Evolutionary conservation across 2,797 vertebrate species (phyloP).

Genomic region (Orestias chungarensis): DNA sequence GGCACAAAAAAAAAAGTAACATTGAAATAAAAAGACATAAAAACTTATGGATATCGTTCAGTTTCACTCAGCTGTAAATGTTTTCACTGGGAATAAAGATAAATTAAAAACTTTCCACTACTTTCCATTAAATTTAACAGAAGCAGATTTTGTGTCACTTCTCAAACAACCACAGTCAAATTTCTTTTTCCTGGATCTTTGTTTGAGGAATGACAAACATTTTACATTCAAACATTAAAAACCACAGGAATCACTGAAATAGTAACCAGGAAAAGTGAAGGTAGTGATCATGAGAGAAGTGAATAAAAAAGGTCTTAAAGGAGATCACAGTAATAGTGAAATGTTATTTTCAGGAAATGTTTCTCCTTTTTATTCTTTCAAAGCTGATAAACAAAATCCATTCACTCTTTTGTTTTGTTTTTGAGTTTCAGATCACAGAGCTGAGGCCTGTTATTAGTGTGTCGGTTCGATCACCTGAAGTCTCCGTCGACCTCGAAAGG

Average conservation of each 20-base stretch:
- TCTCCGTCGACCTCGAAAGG: not conserved
- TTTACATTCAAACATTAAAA: not conserved
- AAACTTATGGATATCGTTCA: not conserved
- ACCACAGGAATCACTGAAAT: not conserved
- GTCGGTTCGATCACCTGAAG: not conserved
- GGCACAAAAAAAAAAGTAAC: not conserved
- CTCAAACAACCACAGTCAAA: not conserved
- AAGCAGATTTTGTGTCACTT: not conserved
- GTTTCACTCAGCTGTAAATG: too few species aligned
- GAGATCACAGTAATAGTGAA: not conserved
- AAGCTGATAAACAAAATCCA: not conserved
- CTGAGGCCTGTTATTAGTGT: not conserved
- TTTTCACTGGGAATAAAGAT: too few species aligned
- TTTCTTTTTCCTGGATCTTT: not conserved
- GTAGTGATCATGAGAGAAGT: not conserved
- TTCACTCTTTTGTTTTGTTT: not conserved
- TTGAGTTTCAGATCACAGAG: not conserved
- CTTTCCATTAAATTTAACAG: not conserved
- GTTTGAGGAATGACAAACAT: constrained; percentile 1
- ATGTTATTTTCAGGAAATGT: not conserved
- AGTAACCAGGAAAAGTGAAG: not conserved
- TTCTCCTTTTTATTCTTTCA: not conserved
- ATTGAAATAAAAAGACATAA: not conserved
- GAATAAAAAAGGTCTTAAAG: not conserved
- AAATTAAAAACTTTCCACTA: not conserved